Evolutionary conservation across 2,888 invertebrate genomes (phyloP).

Genomic region (Limenitis camilla): DNA sequence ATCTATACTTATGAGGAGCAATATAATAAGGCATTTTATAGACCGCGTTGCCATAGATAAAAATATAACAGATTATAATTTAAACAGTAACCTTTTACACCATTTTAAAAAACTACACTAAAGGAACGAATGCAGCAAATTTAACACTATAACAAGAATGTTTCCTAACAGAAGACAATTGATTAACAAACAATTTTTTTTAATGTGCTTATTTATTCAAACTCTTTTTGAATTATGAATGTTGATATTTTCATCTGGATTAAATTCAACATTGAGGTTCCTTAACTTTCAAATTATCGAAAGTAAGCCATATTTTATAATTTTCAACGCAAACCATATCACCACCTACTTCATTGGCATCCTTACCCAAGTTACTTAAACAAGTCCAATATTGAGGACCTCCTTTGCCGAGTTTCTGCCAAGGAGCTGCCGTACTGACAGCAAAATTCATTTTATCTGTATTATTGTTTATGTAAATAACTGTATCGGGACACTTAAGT

Average conservation of each 20-base stretch:
- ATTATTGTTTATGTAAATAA: conserved; percentile 37
- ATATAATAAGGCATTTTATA: too few relatives aligned
- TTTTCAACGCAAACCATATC: conserved; percentile 40
- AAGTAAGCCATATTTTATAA: conserved; percentile 42
- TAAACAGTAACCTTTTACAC: too few relatives aligned
- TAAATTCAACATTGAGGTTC: conserved; percentile 42
- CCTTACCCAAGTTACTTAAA: conserved; percentile 34
- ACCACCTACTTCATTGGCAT: conserved; percentile 34
- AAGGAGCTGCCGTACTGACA: conserved; percentile 43
- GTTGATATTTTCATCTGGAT: not conserved
- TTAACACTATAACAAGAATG: too few relatives aligned
- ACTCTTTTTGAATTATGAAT: too few relatives aligned
- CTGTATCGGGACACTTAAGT: conserved; percentile 33
- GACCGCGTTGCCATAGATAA: too few relatives aligned
- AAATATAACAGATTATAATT: too few relatives aligned
- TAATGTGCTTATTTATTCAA: too few relatives aligned
- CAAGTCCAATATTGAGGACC: conserved; percentile 44
- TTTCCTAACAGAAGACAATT: too few relatives aligned
- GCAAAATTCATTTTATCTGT: conserved; percentile 42
- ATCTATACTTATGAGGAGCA: too few relatives aligned
- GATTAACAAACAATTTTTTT: too few relatives aligned
- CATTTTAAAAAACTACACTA: too few relatives aligned
- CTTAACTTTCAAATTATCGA: conserved; percentile 48
- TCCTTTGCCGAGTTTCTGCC: conserved; percentile 36
- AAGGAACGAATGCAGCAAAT: too few relatives aligned